These are phyloP conservation scores for Rhinolophus sinicus DNA, from an alignment of 2,113 vertebrate species.

Conservation along the genomic window DNA sequence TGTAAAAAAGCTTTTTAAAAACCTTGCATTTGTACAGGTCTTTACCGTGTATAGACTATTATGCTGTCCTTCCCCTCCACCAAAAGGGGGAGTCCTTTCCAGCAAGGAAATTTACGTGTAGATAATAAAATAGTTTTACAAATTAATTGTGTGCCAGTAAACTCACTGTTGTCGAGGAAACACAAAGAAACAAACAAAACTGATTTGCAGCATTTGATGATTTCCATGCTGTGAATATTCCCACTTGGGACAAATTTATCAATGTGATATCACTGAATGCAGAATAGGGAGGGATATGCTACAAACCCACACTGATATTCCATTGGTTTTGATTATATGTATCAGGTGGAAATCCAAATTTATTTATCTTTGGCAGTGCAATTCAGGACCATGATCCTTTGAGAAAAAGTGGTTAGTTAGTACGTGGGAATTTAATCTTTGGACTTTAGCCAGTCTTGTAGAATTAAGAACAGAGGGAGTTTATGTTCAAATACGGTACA, in stretches of 20 bases:
- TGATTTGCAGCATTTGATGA: not conserved
- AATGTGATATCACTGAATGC: not conserved
- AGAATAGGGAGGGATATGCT: not conserved
- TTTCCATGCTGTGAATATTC: not conserved
- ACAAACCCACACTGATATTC: no score
- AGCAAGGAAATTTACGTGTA: not conserved
- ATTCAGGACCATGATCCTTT: not conserved
- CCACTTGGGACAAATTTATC: not conserved
- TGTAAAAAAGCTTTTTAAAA: not conserved
- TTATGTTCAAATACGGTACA: not conserved
- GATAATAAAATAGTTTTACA: not conserved
- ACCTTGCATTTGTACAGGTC: not conserved
- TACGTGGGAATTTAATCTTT: not conserved
- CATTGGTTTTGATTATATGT: not conserved
- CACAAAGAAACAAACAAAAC: not conserved
- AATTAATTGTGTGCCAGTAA: not conserved
- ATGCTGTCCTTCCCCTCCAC: fast-evolving
- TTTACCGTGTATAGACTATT: not conserved
- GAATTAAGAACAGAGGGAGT: not conserved
- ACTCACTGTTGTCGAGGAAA: not conserved
- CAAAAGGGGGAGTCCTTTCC: not conserved
- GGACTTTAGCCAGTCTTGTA: not conserved
- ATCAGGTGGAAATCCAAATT: not conserved
- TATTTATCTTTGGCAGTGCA: not conserved
- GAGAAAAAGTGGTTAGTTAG: not conserved